Evolutionary conservation across 2,888 invertebrate species (phyloP).

Genomic region (Operophtera brumata): DNA sequence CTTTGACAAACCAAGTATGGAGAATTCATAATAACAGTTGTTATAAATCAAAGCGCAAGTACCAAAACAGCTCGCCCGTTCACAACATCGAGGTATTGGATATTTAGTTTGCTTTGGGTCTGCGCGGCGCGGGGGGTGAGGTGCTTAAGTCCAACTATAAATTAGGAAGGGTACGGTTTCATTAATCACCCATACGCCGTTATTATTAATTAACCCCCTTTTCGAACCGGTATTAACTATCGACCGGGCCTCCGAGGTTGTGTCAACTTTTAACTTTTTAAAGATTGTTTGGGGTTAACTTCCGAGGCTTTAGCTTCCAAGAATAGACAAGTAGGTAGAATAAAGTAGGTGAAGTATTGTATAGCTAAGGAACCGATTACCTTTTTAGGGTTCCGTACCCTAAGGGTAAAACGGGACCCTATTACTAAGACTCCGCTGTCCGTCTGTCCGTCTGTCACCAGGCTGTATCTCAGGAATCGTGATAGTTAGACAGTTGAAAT

Average conservation of each 20-base stretch:
- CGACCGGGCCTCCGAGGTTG: conserved; percentile 56
- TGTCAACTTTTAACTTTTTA: conserved; percentile 62
- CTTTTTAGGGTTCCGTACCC: too few relatives aligned
- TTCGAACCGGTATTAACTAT: conserved; percentile 75
- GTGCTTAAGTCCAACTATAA: conserved; percentile 81
- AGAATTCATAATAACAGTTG: too few relatives aligned
- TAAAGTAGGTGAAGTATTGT: too few relatives aligned
- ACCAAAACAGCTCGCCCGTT: conserved; percentile 49
- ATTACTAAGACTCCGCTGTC: too few relatives aligned
- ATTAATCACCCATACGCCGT: conserved; percentile 81
- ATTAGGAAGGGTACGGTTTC: conserved; percentile 81
- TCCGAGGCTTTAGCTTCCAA: not conserved
- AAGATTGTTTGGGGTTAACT: conserved; percentile 24
- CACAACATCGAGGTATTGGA: conserved; percentile 75
- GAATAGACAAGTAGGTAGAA: too few relatives aligned
- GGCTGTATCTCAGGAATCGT: too few relatives aligned
- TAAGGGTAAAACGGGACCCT: too few relatives aligned
- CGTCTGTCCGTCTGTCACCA: too few relatives aligned
- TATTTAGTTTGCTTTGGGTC: conserved; percentile 81
- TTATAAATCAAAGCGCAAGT: conserved; percentile 36
- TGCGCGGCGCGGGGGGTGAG: conserved; percentile 59
- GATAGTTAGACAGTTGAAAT: too few relatives aligned
- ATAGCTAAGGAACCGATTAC: too few relatives aligned
- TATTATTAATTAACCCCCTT: conserved; percentile 81
- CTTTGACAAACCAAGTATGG: too few relatives aligned